phyloP scores from a whole-genome alignment of 2,113 vertebrate species.

The Indri indri region DNA sequence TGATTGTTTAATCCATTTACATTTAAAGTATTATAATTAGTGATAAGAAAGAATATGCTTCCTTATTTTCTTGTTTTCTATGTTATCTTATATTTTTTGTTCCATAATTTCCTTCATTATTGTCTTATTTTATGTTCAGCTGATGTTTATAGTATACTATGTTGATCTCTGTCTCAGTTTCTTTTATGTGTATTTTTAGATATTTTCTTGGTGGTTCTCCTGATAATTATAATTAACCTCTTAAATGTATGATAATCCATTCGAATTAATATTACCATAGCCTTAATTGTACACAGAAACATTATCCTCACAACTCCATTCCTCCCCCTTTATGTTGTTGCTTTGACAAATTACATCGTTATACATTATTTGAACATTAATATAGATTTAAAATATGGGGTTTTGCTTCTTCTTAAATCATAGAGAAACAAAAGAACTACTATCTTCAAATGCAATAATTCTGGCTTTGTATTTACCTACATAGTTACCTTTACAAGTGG shows the following conservation, averaged over 20 bases:
- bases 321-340: neutral
- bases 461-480: neutral
- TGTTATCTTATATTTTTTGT: neutral
- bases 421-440: neutral
- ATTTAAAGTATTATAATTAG: neutral
- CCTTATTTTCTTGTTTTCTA: neutral
- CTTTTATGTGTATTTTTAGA: neutral
- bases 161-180: neutral
- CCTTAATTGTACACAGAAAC: neutral
- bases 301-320: neutral
- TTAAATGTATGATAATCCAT: neutral
- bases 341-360: too few species aligned
- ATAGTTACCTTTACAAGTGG: neutral
- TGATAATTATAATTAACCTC: neutral
- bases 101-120: neutral
- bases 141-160: neutral
- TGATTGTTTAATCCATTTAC: neutral
- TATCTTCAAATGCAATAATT: neutral
- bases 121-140: neutral
- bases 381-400: neutral
- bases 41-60: neutral
- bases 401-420: neutral
- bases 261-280: neutral
- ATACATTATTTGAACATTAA: neutral
- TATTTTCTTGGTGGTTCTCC: neutral